Conservation (phyloP, 2,797 vertebrate species). For the Strix occidentalis region DNA sequence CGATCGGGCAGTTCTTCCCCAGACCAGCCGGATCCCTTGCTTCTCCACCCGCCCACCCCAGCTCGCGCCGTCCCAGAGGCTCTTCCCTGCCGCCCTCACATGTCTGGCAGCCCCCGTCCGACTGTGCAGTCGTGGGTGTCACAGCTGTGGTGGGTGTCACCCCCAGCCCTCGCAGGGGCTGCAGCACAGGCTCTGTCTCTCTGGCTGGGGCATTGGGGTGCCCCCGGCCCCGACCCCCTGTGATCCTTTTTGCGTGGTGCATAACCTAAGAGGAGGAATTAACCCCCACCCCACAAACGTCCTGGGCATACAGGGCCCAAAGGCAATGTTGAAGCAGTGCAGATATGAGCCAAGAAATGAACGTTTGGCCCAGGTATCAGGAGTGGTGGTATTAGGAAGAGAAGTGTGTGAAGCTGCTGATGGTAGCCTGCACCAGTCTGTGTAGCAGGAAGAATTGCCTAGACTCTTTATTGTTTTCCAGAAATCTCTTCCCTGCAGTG, state of each 20-base stretch:
- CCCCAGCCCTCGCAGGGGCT: not conserved
- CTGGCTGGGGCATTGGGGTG: not conserved
- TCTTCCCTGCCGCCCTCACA: not conserved
- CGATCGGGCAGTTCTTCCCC: not conserved
- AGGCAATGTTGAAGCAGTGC: not conserved
- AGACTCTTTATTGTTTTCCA: not conserved
- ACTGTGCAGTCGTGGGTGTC: no score
- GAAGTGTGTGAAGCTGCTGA: not conserved
- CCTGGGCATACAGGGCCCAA: not conserved
- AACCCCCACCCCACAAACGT: not conserved
- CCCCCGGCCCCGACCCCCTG: rapidly evolving
- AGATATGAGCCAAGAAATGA: not conserved
- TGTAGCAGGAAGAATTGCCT: not conserved
- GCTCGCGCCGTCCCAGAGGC: rapidly evolving
- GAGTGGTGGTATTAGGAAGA: not conserved
- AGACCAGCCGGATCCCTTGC: not conserved
- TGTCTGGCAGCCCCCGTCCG: no score
- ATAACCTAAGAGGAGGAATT: not conserved
- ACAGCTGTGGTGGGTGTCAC: not conserved
- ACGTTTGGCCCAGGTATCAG: not conserved
- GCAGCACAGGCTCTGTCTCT: not conserved
- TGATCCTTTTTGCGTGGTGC: not conserved
- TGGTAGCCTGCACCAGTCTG: not conserved
- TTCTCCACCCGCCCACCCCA: not conserved
- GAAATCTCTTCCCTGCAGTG: not conserved